A percentile compares a stretch with the other conserved stretches of the same genome.
phyloP scores from a whole-genome alignment of 2,113 vertebrate species.

The Osmerus eperlanus region DNA sequence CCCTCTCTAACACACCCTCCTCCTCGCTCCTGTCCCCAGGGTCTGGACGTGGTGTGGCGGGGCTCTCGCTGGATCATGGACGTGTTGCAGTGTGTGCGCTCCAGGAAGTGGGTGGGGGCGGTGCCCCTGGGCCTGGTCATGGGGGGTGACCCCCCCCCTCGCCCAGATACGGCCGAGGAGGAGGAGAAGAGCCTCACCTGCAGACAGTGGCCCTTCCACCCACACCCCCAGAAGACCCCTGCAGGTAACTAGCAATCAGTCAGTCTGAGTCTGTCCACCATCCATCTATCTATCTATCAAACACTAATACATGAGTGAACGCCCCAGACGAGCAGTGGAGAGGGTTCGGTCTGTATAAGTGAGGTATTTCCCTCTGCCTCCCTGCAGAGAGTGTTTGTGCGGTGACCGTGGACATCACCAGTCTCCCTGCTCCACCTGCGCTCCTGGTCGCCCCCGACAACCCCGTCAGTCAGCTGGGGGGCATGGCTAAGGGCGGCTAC shows the following conservation, averaged over 20 bases:
- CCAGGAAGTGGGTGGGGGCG: constrained; percentile 66
- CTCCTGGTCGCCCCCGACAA: constrained; percentile 19
- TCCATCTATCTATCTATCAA: too few species aligned
- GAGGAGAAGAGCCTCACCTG: constrained; percentile 45
- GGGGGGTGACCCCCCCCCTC: constrained; percentile 58
- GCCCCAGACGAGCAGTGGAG: too few species aligned
- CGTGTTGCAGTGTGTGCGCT: constrained; percentile 71
- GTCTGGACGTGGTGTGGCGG: constrained; percentile 67
- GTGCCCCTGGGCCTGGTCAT: constrained; percentile 71
- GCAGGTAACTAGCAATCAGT: constrained; percentile 44
- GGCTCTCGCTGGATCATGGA: constrained; percentile 75
- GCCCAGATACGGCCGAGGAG: constrained; percentile 46
- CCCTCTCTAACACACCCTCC: neutral
- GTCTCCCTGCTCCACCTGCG: constrained; percentile 20
- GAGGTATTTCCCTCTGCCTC: neutral
- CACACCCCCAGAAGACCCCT: constrained; percentile 38
- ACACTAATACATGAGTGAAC: too few species aligned
- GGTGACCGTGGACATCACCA: constrained; percentile 7
- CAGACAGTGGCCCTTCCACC: constrained; percentile 47
- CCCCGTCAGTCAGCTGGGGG: constrained; percentile 33
- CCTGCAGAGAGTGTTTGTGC: constrained; percentile 40
- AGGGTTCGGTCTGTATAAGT: neutral
- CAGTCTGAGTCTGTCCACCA: too few species aligned
- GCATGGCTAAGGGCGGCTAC: constrained; percentile 62
- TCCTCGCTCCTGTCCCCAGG: constrained; percentile 40